These are phyloP conservation scores for Gulo gulo DNA, from an alignment of 2,113 vertebrate species.

Conservation along the genomic window DNA sequence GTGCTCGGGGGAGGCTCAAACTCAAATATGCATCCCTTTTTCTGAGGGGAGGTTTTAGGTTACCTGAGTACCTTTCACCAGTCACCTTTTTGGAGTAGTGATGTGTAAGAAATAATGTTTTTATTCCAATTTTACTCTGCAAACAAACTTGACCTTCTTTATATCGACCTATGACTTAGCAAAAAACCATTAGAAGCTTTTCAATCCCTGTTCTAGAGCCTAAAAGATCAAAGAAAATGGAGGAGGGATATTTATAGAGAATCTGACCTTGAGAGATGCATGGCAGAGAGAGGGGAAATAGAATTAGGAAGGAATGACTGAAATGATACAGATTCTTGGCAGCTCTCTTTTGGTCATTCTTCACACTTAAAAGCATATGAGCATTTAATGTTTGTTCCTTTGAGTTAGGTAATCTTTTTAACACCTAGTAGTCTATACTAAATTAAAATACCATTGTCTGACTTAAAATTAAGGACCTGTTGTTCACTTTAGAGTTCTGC, in stretches of 20 bases:
- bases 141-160: background rate
- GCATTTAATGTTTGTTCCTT: background rate
- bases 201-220: background rate
- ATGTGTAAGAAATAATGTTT: background rate
- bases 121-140: background rate
- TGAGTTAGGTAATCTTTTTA: background rate
- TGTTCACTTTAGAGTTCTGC: background rate
- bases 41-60: background rate
- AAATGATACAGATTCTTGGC: background rate
- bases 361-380: background rate
- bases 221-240: background rate
- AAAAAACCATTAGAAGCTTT: background rate
- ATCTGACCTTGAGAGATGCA: background rate
- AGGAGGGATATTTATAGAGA: background rate
- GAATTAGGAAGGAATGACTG: background rate
- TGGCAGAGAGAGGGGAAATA: background rate
- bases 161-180: background rate
- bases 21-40: background rate
- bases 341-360: background rate
- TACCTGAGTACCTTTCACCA: background rate
- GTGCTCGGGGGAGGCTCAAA: background rate
- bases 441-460: background rate
- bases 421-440: background rate
- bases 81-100: background rate
- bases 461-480: background rate